Evolutionary conservation across 2,888 invertebrate species (phyloP), one percentile per base, ranked within the genome.

Genomic region (Ashinkailepas kermadecensis): DNA sequence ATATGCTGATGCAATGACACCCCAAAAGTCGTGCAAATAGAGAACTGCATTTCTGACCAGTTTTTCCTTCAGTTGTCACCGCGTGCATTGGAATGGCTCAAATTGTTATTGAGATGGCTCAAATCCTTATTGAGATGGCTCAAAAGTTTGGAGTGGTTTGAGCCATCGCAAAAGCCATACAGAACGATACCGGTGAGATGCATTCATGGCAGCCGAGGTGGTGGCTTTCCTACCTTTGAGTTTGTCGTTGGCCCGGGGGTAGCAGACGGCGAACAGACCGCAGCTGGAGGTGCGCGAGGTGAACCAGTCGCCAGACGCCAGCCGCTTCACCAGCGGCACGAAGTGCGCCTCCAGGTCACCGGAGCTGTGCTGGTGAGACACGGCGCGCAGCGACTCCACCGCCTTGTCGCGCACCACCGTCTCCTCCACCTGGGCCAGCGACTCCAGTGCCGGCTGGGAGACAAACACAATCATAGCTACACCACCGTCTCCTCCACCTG

Each of bases 401-500:
- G 99, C 99, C 89, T 99, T 99, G 88, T 99, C 99, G 4, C 99
- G 91, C n/a, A 99, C 99, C 65, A 99, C 97, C 0, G 99, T 99
- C 89, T 99, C 99, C 88, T 99, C 99, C 0, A 99, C 98, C 0
- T 97, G 97, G 11, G 99, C 97, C 85, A 99, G 89, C 84, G 97
- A 96, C 88, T 99, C 99, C 85, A 99, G 89, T 0, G 99, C 99
- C 54, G 97, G 95, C 89, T 89, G 85, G 10, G 84, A 83, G 70
- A 39, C 39, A 39, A 39, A 39, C 39, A 39, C 4, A 4, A 4
- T 39, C 4, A 39, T 39, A 39, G 39, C 39, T 39, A 39, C n/a
- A 99, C 99, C 65, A 99, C 97, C 0, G 99, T 99, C 89, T 99
- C 99, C 88, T 99, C 99, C 0, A 99, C 98, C 0, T 97, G 97